A percentile compares a stretch with the other conserved stretches of the same genome.
Conservation (phyloP, 2,113 vertebrate species). For the Scopus umbretta region DNA sequence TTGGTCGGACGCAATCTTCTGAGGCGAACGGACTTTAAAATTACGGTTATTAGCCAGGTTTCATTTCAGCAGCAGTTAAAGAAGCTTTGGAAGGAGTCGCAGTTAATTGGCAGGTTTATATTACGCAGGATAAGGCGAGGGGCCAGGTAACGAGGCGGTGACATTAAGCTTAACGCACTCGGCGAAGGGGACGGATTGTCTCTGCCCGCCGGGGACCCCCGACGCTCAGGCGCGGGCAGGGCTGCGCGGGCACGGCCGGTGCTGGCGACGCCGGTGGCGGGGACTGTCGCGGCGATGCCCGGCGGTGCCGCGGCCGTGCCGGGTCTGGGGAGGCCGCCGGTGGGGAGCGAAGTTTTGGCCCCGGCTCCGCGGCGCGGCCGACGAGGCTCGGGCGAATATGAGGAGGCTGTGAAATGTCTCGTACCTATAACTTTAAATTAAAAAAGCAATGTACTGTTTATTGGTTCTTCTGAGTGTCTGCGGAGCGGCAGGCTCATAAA, state of each 20-base stretch:
- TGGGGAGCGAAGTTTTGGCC: neutral
- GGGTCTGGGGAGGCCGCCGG: neutral
- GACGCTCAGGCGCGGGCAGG: neutral
- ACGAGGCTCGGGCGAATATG: neutral
- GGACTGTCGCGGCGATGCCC: accelerated
- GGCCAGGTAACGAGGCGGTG: neutral
- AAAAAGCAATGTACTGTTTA: slow-evolving; percentile 61
- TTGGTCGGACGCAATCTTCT: neutral
- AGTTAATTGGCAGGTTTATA: slow-evolving; percentile 33
- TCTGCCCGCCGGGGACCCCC: neutral
- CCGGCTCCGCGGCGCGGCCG: neutral
- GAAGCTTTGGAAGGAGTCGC: neutral
- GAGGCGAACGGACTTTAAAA: neutral
- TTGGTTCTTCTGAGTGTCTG: slow-evolving; percentile 27
- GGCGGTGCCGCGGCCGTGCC: accelerated
- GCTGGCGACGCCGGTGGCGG: accelerated
- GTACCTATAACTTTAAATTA: slow-evolving; percentile 69
- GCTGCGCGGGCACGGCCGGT: neutral
- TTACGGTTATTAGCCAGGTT: neutral
- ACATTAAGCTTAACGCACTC: neutral
- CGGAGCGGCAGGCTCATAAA: slow-evolving; percentile 63
- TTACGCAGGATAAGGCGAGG: neutral
- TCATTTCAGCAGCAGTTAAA: slow-evolving; percentile 14
- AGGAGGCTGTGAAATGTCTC: neutral
- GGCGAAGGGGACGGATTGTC: neutral